A percentile compares a stretch with the other conserved stretches of the same genome.
phyloP scores from a whole-genome alignment of 2,113 vertebrate species.

The Leucoraja erinaceus region DNA sequence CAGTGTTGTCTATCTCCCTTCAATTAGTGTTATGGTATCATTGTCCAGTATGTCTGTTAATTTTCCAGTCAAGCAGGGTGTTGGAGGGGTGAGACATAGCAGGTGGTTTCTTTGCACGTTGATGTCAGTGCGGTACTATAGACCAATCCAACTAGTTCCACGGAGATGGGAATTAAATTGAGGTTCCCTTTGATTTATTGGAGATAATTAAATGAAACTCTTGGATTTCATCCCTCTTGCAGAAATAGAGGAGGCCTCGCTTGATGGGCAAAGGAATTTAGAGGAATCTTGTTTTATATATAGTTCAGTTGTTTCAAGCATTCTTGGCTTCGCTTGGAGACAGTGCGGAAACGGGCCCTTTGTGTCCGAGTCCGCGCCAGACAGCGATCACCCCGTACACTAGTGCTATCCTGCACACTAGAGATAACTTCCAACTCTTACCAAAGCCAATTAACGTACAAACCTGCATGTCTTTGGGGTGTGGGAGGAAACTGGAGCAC shows the following conservation, averaged over 20 bases:
- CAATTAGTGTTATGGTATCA: background rate
- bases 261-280: background rate
- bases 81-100: background rate
- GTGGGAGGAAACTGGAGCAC: no score
- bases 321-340: no score
- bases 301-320: no score
- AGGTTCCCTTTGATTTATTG: background rate
- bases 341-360: no score
- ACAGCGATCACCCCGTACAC: no score
- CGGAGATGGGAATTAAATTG: background rate
- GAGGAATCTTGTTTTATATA: background rate
- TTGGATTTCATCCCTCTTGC: background rate
- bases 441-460: no score
- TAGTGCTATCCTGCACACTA: no score
- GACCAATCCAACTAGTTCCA: no score
- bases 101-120: no score
- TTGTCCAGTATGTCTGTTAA: background rate
- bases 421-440: no score
- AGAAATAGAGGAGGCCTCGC: background rate
- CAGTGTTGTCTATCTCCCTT: background rate
- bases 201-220: background rate
- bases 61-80: background rate
- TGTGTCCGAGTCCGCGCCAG: no score
- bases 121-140: background rate
- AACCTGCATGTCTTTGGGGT: no score